Percentiles rank a stretch among this genome's conserved stretches.
These are phyloP conservation scores for Drosophila kikkawai DNA, from an alignment of 1,140 invertebrate genomes.

Conservation along the genomic window DNA sequence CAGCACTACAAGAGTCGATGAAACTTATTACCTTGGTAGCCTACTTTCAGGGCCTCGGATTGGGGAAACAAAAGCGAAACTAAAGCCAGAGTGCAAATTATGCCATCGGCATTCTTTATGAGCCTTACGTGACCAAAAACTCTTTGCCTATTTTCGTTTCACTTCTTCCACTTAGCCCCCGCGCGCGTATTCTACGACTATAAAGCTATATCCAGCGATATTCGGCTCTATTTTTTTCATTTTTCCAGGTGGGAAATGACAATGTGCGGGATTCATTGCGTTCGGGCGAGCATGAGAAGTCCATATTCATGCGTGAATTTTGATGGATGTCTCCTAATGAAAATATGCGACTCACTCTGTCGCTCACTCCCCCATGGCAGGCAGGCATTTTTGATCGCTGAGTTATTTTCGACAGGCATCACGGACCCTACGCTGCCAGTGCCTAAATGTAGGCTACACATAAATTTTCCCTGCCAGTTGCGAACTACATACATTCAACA, in stretches of 20 bases:
- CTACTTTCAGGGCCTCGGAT: conserved; percentile 42
- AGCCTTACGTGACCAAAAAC: conserved; percentile 77
- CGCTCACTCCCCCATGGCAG: background rate
- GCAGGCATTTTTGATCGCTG: conserved; percentile 42
- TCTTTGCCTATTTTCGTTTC: conserved; percentile 60
- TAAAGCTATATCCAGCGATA: conserved; percentile 44
- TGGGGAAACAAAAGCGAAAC: conserved; percentile 53
- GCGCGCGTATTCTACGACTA: conserved; percentile 4
- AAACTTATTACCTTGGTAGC: conserved; percentile 72
- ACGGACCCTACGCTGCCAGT: conserved; percentile 14
- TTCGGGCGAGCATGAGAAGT: conserved; percentile 59
- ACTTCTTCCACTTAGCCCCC: background rate
- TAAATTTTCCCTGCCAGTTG: conserved; percentile 30
- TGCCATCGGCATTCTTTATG: conserved; percentile 75
- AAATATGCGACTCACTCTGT: conserved; percentile 61
- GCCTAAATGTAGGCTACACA: conserved; percentile 71
- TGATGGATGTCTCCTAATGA: conserved; percentile 76
- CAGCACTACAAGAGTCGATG: conserved; percentile 34
- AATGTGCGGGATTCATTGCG: conserved; percentile 45
- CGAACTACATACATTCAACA: background rate
- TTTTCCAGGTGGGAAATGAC: conserved; percentile 54
- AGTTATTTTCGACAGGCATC: conserved; percentile 65
- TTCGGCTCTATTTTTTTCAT: conserved; percentile 24
- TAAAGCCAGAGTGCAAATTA: conserved; percentile 58
- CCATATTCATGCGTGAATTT: conserved; percentile 69